phyloP scores from a whole-genome alignment of 2,797 vertebrate genomes.

The Sylvia borin region DNA sequence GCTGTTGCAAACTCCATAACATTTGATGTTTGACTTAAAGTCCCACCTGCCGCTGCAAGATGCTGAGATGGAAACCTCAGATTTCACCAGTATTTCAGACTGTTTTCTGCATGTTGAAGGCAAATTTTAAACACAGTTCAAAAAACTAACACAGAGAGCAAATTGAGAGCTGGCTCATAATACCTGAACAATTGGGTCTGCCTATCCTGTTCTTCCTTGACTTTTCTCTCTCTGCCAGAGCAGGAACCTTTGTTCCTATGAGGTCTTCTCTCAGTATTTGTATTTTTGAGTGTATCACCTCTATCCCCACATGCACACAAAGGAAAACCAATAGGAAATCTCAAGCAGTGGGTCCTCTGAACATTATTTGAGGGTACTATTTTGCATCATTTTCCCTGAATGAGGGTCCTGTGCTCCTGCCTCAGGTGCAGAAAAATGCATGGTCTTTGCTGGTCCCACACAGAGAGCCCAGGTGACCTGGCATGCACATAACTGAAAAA shows the following conservation, averaged over 20 bases:
- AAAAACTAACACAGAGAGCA: not conserved
- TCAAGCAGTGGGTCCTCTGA: not conserved
- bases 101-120: not conserved
- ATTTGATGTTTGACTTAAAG: not conserved
- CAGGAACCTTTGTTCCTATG: not conserved
- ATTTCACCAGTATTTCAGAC: not conserved
- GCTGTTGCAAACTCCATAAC: not conserved
- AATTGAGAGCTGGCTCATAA: not conserved
- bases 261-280: not conserved
- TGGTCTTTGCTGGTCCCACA: not conserved
- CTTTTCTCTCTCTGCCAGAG: not conserved
- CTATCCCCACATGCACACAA: not conserved
- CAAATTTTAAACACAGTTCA: not conserved
- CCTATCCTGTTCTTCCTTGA: not conserved
- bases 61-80: not conserved
- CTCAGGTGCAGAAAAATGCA: not conserved
- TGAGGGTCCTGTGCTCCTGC: not conserved
- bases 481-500: not conserved
- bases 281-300: not conserved
- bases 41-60: not conserved
- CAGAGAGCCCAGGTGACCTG: not conserved
- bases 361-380: not conserved
- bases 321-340: not conserved
- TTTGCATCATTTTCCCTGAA: not conserved
- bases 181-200: not conserved